Conservation (phyloP, 2,113 vertebrate species). For the Neogale vison region DNA sequence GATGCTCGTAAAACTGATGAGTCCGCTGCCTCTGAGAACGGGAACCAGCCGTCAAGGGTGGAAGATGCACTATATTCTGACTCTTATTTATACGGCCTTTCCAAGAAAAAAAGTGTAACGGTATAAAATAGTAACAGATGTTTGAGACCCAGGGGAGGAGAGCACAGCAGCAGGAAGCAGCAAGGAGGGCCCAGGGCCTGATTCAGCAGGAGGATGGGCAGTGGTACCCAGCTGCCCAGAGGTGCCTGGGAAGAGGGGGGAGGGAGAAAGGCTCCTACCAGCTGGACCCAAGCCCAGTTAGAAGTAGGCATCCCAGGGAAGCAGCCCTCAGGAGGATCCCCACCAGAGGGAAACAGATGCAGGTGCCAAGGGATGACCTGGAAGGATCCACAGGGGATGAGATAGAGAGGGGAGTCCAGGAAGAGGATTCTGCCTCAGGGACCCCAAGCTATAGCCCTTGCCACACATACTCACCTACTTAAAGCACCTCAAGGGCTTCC, state of each 20-base stretch:
- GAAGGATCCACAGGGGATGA: neutral
- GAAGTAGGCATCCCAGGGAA: neutral
- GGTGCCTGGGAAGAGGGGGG: neutral
- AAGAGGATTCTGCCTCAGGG: neutral
- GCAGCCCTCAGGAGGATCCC: neutral
- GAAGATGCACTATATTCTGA: neutral
- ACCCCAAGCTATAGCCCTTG: too few species aligned
- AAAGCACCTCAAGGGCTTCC: neutral
- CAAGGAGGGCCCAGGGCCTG: neutral
- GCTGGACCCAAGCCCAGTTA: neutral
- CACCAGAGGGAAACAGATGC: neutral
- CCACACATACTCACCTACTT: neutral
- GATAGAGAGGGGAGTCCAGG: neutral
- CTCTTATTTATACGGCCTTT: neutral
- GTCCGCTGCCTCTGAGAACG: neutral
- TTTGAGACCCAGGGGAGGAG: neutral
- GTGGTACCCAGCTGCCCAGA: neutral
- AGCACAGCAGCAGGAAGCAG: neutral
- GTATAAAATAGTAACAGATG: neutral
- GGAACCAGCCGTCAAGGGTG: neutral
- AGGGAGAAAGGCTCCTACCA: neutral
- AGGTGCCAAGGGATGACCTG: neutral
- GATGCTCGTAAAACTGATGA: neutral
- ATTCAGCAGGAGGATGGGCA: neutral
- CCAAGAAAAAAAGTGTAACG: neutral